Conservation (phyloP, 2,888 invertebrate genomes). For the Drosophila antonietae region DNA sequence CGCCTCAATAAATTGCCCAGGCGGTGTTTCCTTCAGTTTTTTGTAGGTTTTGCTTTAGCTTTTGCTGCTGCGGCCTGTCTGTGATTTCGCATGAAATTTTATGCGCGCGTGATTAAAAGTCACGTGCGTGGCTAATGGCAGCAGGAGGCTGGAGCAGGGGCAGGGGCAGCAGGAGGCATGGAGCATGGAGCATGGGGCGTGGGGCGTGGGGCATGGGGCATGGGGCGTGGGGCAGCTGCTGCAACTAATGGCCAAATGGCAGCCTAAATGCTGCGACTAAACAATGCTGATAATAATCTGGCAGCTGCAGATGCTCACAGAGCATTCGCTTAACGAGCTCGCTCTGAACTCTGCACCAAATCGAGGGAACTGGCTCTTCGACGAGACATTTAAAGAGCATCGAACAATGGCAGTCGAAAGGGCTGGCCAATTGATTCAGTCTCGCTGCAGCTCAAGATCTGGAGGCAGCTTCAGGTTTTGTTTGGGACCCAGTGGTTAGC, state of each 20-base stretch:
- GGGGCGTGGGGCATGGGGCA: no score
- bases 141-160: neutral
- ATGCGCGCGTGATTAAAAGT: conserved; percentile 81
- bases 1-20: conserved; percentile 55
- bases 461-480: conserved; percentile 22
- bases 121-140: conserved; percentile 74
- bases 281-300: conserved; percentile 76
- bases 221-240: conserved; percentile 32
- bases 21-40: conserved; percentile 24
- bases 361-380: conserved; percentile 30
- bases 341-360: conserved; percentile 29
- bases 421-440: conserved; percentile 67
- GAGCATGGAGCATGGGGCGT: no score
- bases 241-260: conserved; percentile 64
- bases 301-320: conserved; percentile 53
- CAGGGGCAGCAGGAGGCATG: neutral
- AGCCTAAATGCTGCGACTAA: conserved; percentile 46
- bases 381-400: conserved; percentile 46
- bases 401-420: conserved; percentile 57
- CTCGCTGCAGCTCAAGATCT: conserved; percentile 46
- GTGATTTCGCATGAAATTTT: conserved; percentile 59
- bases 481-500: neutral
- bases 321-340: conserved; percentile 60
- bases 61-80: conserved; percentile 35
- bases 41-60: neutral